Conservation (phyloP, 2,797 vertebrate species). For the Notamacropus eugenii region DNA sequence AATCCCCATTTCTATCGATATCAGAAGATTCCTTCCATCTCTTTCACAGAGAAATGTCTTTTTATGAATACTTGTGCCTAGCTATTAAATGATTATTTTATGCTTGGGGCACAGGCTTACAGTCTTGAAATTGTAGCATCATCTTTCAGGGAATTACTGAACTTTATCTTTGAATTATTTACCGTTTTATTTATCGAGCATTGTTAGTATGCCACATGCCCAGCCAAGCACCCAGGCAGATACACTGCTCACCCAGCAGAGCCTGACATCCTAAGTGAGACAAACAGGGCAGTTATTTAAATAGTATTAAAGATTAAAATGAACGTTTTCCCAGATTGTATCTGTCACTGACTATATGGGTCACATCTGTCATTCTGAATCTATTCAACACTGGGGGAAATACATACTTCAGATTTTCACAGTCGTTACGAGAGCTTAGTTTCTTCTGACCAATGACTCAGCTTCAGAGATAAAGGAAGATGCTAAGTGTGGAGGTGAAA, state of each 20-base stretch:
- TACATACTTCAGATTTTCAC: conserved; percentile 20
- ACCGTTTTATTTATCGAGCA: neutral
- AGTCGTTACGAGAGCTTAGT: neutral
- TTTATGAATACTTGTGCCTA: neutral
- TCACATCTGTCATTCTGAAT: conserved; percentile 26
- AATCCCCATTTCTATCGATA: neutral
- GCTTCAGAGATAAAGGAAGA: neutral
- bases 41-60: neutral
- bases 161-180: conserved; percentile 15
- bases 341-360: conserved; percentile 38
- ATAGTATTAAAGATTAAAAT: conserved; percentile 59
- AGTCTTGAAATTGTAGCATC: neutral
- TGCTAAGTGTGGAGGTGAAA: rapidly evolving
- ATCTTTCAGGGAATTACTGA: conserved; percentile 38
- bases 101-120: neutral
- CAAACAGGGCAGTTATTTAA: conserved; percentile 53
- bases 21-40: neutral
- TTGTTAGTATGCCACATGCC: neutral
- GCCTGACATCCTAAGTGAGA: conserved; percentile 21
- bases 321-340: conserved; percentile 10
- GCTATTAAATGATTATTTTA: neutral
- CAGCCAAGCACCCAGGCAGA: neutral
- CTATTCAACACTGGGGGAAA: neutral
- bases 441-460: neutral
- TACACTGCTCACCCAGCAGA: rapidly evolving